Base-by-base conservation (phyloP, 2,113 vertebrate genomes). In the Orycteropus afer region DNA sequence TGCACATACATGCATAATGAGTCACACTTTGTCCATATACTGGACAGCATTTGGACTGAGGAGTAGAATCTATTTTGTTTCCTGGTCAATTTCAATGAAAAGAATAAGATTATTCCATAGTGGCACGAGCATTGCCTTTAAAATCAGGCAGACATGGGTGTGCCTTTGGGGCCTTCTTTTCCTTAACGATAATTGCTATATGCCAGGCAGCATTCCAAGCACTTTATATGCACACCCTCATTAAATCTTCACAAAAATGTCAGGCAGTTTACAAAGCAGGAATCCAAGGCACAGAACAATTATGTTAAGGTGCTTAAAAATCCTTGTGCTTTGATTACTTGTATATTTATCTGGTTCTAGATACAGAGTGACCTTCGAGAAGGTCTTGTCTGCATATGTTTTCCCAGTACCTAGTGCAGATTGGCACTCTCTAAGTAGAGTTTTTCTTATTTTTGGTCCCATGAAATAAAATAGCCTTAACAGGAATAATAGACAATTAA, bases 1-100 rank as follows among this genome's bases (percentile, higher is more conserved):
- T 42, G 2, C 9, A 17, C 45, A 37, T 57, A 8, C 55, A 45
- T 74, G 29, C 2, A 22, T 89, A 67, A 40, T 29, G 10, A 82
- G 27, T 94, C 47, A 76, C 13, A 82, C 5, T 88, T 81, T 92
- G 11, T 95, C 61, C 61, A 76, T 91, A 78, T 86, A 63, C 34
- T 53, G 32, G 71, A 86, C 4, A 29, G 18, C 37, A 29, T 71
- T 91, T 86, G 40, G 55, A 73, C 53, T 23, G 27, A 74, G 8
- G 59, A 89, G 34, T 79, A 71, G 76, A 77, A 53, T 73, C 20
- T 42, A 0, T 57, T 61, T 95, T 93, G 45, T 59, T 84, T 83
- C 74, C 29, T 77, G 73, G 9, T 74, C 71, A 74, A 9, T 14
- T 74, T 74, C 42, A 27, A 42, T 45, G 20, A 42, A 86, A 88